These are phyloP conservation scores for Carassius gibelio DNA, from an alignment of 2,113 vertebrate genomes.

Conservation along the genomic window DNA sequence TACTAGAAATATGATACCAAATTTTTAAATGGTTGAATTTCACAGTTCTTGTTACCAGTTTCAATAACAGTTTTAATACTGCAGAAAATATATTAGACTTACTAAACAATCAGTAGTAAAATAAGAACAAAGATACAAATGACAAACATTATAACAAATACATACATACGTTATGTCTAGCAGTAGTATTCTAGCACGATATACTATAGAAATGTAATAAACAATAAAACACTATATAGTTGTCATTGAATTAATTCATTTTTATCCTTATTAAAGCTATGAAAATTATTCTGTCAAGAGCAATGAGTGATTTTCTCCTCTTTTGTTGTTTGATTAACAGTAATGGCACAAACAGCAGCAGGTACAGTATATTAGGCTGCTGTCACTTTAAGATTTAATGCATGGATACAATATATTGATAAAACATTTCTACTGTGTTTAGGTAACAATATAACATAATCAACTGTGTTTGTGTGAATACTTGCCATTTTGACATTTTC, in stretches of 20 bases:
- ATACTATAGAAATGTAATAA: background rate
- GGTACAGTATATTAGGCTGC: background rate
- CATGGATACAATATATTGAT: background rate
- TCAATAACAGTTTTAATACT: too few species aligned
- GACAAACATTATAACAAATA: too few species aligned
- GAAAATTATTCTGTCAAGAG: background rate
- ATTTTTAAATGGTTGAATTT: background rate
- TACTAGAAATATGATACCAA: too few species aligned
- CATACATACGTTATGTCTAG: too few species aligned
- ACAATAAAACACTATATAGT: background rate
- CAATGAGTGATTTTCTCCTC: background rate
- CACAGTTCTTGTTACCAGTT: background rate
- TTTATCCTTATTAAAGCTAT: background rate
- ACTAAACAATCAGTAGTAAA: too few species aligned
- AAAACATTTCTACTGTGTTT: background rate
- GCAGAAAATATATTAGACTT: too few species aligned
- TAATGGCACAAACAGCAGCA: background rate
- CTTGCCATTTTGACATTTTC: background rate
- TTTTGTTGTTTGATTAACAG: background rate
- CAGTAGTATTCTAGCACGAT: background rate
- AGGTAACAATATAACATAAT: background rate
- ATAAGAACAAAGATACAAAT: too few species aligned
- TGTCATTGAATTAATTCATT: background rate
- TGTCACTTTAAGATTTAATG: background rate
- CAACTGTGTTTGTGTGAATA: background rate